Evolutionary conservation across 2,888 invertebrate genomes (phyloP).

Genomic region (Brassicogethes aeneus): DNA sequence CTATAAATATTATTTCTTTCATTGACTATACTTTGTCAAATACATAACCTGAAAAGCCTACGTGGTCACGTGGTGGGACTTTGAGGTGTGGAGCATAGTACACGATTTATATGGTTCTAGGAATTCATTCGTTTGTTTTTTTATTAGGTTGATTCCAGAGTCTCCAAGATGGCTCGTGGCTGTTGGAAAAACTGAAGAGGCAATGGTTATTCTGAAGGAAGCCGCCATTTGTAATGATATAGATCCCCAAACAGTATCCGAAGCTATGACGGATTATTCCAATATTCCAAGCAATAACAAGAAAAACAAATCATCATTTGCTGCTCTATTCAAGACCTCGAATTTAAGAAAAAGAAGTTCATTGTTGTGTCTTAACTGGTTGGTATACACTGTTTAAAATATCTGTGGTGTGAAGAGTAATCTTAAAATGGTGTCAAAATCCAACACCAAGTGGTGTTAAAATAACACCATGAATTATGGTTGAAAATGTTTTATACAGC

Average conservation of each 20-base stretch:
- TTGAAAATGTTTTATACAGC: no score
- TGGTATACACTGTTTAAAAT: no score
- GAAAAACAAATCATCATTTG: conserved; percentile 32
- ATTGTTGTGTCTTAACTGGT: conserved; percentile 49
- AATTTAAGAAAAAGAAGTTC: conserved; percentile 45
- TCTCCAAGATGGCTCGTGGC: conserved; percentile 56
- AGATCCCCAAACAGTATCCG: conserved; percentile 17
- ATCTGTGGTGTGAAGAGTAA: no score
- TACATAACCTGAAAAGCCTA: conserved; percentile 2
- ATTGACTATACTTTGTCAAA: conserved; percentile 1
- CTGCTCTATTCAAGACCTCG: conserved; percentile 42
- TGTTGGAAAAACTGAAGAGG: conserved; percentile 44
- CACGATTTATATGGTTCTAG: background rate
- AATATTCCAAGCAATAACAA: conserved; percentile 28
- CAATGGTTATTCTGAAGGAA: conserved; percentile 38
- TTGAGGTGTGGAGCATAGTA: conserved; percentile 2
- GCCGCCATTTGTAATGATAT: conserved; percentile 33
- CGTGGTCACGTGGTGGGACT: no score
- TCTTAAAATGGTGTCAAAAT: no score
- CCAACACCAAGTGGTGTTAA: no score
- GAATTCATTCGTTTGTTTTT: background rate
- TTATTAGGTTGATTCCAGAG: conserved; percentile 45
- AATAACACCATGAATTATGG: no score
- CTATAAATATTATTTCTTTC: no score
- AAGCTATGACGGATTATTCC: conserved; percentile 16